phyloP scores from a whole-genome alignment of 1,140 invertebrate genomes.

The Zeugodacus cucurbitae region DNA sequence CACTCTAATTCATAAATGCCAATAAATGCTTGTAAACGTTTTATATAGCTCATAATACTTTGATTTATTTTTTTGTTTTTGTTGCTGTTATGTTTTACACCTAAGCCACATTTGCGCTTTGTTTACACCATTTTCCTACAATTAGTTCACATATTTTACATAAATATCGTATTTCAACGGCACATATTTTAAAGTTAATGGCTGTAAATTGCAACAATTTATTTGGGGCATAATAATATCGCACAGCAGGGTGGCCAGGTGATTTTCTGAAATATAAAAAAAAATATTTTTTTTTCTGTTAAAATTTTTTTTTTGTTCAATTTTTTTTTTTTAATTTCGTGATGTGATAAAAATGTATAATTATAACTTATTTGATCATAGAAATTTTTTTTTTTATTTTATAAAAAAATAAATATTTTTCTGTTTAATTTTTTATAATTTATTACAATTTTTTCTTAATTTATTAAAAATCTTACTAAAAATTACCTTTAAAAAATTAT shows the following conservation, averaged over 20 bases:
- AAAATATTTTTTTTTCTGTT: background rate
- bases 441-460: too few species aligned
- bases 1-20: too few species aligned
- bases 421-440: too few species aligned
- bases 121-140: background rate
- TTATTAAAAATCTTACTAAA: too few species aligned
- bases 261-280: background rate
- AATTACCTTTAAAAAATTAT: too few species aligned
- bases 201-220: background rate
- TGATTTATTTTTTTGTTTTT: background rate
- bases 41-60: too few species aligned
- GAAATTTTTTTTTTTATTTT: background rate
- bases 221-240: background rate
- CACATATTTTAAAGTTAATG: background rate
- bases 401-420: too few species aligned
- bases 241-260: background rate
- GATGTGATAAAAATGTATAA: too few species aligned
- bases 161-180: constrained; percentile 20
- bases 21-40: too few species aligned
- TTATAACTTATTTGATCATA: background rate
- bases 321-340: background rate
- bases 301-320: background rate
- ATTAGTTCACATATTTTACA: background rate
- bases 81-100: too few species aligned
- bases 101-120: background rate